Evolutionary conservation across 1,140 invertebrate species (phyloP).

Genomic region (Helicoverpa zea): DNA sequence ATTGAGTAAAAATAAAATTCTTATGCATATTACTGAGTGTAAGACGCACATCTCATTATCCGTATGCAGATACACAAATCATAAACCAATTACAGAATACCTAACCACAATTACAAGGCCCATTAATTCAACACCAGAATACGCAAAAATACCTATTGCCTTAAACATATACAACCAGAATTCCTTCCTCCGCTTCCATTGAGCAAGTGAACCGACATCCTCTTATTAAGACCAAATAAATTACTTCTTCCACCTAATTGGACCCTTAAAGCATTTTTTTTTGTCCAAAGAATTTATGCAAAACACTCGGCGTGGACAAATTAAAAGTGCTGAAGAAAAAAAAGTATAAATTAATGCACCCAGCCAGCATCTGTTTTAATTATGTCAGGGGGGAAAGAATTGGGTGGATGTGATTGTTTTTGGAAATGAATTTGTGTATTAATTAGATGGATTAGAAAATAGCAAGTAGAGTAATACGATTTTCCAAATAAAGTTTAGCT

Average conservation of each 20-base stretch:
- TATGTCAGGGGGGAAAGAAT: slow-evolving; percentile 59
- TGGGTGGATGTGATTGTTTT: slow-evolving; percentile 59
- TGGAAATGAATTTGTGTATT: not conserved
- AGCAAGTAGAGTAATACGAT: too few relatives aligned
- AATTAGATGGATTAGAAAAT: too few relatives aligned
- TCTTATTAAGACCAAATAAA: slow-evolving; percentile 79
- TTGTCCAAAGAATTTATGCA: slow-evolving; percentile 78
- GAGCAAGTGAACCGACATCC: slow-evolving; percentile 53
- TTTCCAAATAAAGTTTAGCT: too few relatives aligned
- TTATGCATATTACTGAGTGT: too few relatives aligned
- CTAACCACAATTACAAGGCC: not conserved
- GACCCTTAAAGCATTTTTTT: slow-evolving; percentile 67
- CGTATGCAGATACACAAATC: not conserved
- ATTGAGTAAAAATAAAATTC: too few relatives aligned
- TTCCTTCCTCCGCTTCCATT: slow-evolving; percentile 44
- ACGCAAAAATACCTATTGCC: slow-evolving; percentile 12
- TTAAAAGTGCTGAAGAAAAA: slow-evolving; percentile 77
- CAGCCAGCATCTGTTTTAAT: slow-evolving; percentile 78
- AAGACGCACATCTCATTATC: not conserved
- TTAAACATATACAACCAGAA: slow-evolving; percentile 13
- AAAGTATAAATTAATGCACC: slow-evolving; percentile 82
- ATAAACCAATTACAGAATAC: not conserved
- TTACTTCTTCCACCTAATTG: slow-evolving; percentile 78
- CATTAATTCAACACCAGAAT: not conserved
- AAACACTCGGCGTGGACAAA: slow-evolving; percentile 79